Conservation (phyloP, 2,113 vertebrate species). For the Phrynosoma blainvillii region DNA sequence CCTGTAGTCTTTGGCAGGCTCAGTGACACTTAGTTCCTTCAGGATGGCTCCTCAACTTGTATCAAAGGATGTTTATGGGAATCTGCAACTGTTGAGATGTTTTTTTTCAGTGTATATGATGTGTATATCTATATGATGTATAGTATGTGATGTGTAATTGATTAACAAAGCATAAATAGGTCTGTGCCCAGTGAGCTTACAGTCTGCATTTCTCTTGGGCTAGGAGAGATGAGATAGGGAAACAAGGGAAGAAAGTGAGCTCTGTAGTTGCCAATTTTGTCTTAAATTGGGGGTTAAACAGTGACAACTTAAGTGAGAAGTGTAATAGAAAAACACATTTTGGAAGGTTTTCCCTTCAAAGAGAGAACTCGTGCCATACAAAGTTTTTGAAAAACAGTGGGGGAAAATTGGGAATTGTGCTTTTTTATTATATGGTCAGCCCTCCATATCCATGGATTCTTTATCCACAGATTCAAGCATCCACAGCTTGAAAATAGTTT, state of each 20-base stretch:
- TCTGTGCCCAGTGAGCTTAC: not conserved
- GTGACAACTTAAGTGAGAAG: not conserved
- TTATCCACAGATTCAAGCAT: no score
- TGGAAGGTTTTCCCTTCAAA: not conserved
- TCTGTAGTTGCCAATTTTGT: not conserved
- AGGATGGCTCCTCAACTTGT: not conserved
- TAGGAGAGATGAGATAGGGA: not conserved
- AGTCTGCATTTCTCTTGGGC: not conserved
- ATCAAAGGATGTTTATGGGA: not conserved
- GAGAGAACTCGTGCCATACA: not conserved
- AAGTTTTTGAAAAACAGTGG: not conserved
- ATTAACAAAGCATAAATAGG: not conserved
- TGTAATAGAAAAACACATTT: not conserved
- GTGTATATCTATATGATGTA: not conserved
- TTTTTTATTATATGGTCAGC: not conserved
- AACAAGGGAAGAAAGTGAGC: not conserved
- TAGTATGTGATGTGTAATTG: not conserved
- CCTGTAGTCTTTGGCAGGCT: not conserved
- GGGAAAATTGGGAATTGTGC: not conserved
- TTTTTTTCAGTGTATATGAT: no score
- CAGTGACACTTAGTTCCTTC: not conserved
- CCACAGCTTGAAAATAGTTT: no score
- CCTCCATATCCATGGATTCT: no score
- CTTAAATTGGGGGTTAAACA: not conserved
- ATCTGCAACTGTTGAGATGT: no score